Percentiles rank a stretch among this genome's conserved stretches.
Conservation (phyloP, 1,140 invertebrate genomes). For the Dinoponera quadriceps region DNA sequence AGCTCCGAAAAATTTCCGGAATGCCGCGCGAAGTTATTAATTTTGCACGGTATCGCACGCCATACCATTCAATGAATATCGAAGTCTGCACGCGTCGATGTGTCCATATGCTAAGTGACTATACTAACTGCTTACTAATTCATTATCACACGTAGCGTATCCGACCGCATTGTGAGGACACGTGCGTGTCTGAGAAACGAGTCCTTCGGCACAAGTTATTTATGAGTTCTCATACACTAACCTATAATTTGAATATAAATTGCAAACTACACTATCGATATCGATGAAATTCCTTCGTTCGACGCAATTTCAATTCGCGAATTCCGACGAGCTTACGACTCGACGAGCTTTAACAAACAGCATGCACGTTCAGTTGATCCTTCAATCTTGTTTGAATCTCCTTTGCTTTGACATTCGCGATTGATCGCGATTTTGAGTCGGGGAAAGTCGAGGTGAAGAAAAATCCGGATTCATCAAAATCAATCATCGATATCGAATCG, state of each 20-base stretch:
- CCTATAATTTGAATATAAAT: slow-evolving; percentile 16
- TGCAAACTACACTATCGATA: not conserved
- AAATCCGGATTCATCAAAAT: no score
- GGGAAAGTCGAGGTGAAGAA: no score
- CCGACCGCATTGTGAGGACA: not conserved
- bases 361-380: no score
- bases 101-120: not conserved
- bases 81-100: not conserved
- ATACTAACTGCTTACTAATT: not conserved
- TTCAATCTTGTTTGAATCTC: no score
- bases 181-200: slow-evolving; percentile 8
- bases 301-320: not conserved
- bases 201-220: slow-evolving; percentile 8
- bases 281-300: not conserved
- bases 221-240: slow-evolving; percentile 12
- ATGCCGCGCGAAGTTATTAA: not conserved
- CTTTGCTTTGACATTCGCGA: no score
- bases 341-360: no score
- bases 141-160: not conserved
- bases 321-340: not conserved
- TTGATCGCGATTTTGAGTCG: slow-evolving; percentile 18
- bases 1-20: not conserved
- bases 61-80: slow-evolving; percentile 12
- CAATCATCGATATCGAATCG: not conserved
- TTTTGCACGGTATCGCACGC: not conserved